Evolutionary conservation across 2,113 vertebrate species (phyloP), one percentile per base, ranked within the genome.

Genomic region (Macquaria ambigua): DNA sequence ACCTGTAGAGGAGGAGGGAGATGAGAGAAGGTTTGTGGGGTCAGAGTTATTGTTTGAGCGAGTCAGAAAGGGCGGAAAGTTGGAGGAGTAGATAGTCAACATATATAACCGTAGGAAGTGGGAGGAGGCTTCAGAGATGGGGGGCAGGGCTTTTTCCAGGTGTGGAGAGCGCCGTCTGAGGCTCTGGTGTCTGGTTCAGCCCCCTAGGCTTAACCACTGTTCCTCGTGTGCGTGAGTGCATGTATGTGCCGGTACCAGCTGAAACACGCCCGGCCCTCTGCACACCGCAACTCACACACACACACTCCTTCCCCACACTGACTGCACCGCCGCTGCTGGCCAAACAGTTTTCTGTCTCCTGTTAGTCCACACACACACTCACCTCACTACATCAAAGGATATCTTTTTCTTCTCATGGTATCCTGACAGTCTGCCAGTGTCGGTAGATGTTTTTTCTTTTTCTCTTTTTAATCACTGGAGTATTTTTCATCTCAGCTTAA

Each of bases 91-190:
- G 64, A 73, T 66, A 69, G 16, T 53, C 20, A 20, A 25, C 14
- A 28, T 74, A 79, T 63, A 68, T 34, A 43, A 83, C 41, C 61
- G 61, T 11, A 61, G 39, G 53, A 76, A 67, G 48, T 73, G 46
- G 80, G 74, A 52, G 82, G 76, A 14, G 74, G 76, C 25, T 63
- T 64, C 2, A 59, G 25, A 34, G 62, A 48, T 12, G 10, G 56
- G 72, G 89, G 89, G 93, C 46, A 41, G 82, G 79, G 84, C 85
- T 86, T 79, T 55, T 81, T 52, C 88, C 95, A 95, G 94, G 95
- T 95, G 92, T 89, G 77, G 63, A 81, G 74, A 70, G n/a, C 1
- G 20, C 23, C 74, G 58, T 79, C 48, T 79, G 75, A 78, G 59
- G 68, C 69, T 84, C 77, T 64, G 78, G 59, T 89, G 87, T 93